Percentiles rank a stretch among this genome's conserved stretches.
Evolutionary conservation across 2,113 vertebrate species (phyloP).

Genomic region (Sardina pilchardus): DNA sequence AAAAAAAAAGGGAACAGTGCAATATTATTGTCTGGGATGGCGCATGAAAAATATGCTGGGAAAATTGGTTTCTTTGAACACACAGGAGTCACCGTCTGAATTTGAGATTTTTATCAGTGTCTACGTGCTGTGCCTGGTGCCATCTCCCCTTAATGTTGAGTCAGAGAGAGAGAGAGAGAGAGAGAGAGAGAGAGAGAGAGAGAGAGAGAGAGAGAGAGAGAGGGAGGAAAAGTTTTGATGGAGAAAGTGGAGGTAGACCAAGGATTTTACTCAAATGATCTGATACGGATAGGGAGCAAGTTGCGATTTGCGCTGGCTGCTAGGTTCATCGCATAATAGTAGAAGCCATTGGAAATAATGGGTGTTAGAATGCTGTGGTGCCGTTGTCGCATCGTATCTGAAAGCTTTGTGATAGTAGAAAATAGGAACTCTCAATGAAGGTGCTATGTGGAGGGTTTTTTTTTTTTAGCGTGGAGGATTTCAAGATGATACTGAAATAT

Average conservation of each 20-base stretch:
- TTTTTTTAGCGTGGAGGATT: too few relatives aligned
- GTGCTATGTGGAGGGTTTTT: too few relatives aligned
- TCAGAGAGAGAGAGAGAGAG: not conserved
- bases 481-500: too few relatives aligned
- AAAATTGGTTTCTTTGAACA: constrained; percentile 30
- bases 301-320: too few relatives aligned
- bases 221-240: not conserved
- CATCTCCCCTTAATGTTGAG: not conserved
- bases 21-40: not conserved
- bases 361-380: too few relatives aligned
- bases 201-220: not conserved
- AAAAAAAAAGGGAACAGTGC: not conserved
- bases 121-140: not conserved
- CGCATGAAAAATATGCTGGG: not conserved
- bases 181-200: not conserved
- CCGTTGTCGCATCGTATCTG: too few relatives aligned
- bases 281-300: too few relatives aligned
- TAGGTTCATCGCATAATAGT: too few relatives aligned
- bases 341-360: too few relatives aligned
- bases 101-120: constrained; percentile 15
- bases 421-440: too few relatives aligned
- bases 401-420: too few relatives aligned
- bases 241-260: not conserved
- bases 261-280: not conserved
- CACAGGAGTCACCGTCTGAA: not conserved